Base-by-base conservation (phyloP, 2,888 invertebrate genomes). In the Nemotelus pantherinus region DNA sequence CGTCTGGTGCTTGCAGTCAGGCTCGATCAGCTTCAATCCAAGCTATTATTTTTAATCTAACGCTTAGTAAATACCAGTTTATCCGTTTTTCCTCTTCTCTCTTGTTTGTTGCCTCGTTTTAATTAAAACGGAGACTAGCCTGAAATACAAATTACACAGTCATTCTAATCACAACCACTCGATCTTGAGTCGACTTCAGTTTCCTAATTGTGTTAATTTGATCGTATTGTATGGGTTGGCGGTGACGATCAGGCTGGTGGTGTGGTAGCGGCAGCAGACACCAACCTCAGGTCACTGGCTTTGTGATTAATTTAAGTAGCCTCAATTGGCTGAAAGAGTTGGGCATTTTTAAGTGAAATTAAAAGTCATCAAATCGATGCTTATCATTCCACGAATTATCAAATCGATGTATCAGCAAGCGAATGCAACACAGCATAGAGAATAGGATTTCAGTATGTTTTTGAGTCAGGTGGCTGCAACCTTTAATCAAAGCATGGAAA, bases 281-380 rank as follows among this genome's bases (percentile, higher is more conserved):
- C 10, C 25, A 25, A 25, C 25, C 25, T 39, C 70, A 45, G 74
- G 60, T 60, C 74, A 74, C 39, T 74, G 74, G 58, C 72, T 60
- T 74, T 74, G 48, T 60, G 39, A 60, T 60, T 63, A 60, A 60
- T 60, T 74, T 74, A 48, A 74, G 60, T 60, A 74, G 74, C 63
- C 2, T 10, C 6, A 47, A 58, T 25, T 47, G 53, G 25, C 68
- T 47, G 53, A 3, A 70, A 41, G 43, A 43, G 25, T 43, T 53
- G 7, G 50, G 53, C 43, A 43, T 55, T 53, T 74, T 74, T 9
- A 63, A 74, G 74, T 74, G 74, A 74, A 74, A 63, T 63, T 63
- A 74, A 74, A 60, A 74, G 74, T 74, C 74, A 74, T 74, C 74
- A 74, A 60, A 7, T 60, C 60, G 74, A 74, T 74, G 74, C 74